Base-by-base conservation (phyloP, 2,888 invertebrate species). In the Lutraria lutraria region DNA sequence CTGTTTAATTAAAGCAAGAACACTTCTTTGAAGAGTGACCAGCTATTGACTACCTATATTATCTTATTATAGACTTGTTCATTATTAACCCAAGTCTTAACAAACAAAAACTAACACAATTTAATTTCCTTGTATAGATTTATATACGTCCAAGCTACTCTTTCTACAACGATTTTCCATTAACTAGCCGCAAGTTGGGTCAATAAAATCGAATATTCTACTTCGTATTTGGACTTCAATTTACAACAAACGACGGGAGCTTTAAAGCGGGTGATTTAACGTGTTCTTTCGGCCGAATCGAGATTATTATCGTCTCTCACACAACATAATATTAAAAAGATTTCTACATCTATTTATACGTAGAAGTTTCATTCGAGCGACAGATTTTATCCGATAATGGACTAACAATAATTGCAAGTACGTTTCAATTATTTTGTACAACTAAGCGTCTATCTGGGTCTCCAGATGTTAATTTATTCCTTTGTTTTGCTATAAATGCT, bases 401-500 rank as follows among this genome's bases (percentile, higher is more conserved):
- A 84, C 29, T 84, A 84, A 54, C 52, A 76, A 76, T 76, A 72
- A 72, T 54, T 52, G 53, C 76, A 84, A 72, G 84, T 84, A 84
- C 25, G 34, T 68, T 68, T 83, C n/a, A 72, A 43, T n/a, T 68
- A 63, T 63, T 63, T 60, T 68, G 25, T 25, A 68, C 25, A 25
- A 68, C n/a, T 68, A 6, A 0, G 12, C 25, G 63, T 25, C n/a
- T 79, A 16, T 31, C 4, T 21, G 31, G 31, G n/a, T 21, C 2
- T 52, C 79, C 79, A 79, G 31, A 79, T 79, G 52, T 79, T 34
- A 25, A 79, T 10, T 34, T 15, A 3, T 8, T 25, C 0, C 25
- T n/a, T 13, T 25, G n/a, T 68, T 68, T 68, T 25, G 12, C 6
- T 25, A 13, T 25, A 13, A 68, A 68, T 25, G 63, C 63, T 25